Percentiles rank a stretch among this genome's conserved stretches.
These are phyloP conservation scores for Sebastes iracundus DNA, from an alignment of 2,797 vertebrate species.

Conservation along the genomic window DNA sequence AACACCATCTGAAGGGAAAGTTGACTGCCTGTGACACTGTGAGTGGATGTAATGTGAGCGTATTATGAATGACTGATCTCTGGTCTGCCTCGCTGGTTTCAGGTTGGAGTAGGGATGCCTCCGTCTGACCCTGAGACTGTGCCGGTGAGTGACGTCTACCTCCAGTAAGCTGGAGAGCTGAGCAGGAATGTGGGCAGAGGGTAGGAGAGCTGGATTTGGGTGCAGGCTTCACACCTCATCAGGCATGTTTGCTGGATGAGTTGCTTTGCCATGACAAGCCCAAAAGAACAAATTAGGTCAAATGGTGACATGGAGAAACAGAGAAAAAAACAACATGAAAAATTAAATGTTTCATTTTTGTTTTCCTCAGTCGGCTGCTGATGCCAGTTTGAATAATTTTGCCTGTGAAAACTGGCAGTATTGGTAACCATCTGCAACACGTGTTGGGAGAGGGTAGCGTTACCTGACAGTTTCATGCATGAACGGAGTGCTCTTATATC, in stretches of 20 bases:
- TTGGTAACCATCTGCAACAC: constrained; percentile 64
- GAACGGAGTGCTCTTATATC: constrained; percentile 40
- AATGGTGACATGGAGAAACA: constrained; percentile 71
- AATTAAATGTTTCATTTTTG: constrained; percentile 69
- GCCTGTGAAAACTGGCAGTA: constrained; percentile 58
- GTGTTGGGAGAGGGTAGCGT: constrained; percentile 50
- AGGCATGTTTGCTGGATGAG: constrained; percentile 76
- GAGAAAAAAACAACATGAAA: constrained; percentile 63
- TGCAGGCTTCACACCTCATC: constrained; percentile 79
- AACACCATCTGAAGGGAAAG: neutral
- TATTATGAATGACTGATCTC: constrained; percentile 44
- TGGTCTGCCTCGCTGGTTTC: constrained; percentile 49
- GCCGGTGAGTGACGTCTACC: constrained; percentile 54
- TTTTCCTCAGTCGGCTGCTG: constrained; percentile 44
- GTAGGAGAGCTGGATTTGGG: constrained; percentile 67
- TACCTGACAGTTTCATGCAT: constrained; percentile 67
- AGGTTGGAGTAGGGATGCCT: constrained; percentile 42
- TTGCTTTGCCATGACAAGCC: constrained; percentile 77
- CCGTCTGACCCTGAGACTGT: constrained; percentile 57
- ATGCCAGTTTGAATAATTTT: constrained; percentile 66
- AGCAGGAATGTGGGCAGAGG: constrained; percentile 63
- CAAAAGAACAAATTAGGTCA: constrained; percentile 83
- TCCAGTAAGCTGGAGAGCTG: constrained; percentile 55
- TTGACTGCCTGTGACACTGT: neutral
- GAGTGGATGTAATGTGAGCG: neutral